A percentile compares a stretch with the other conserved stretches of the same genome.
These are phyloP conservation scores for Callaeas wilsoni DNA, from an alignment of 2,113 vertebrate genomes.

Conservation along the genomic window DNA sequence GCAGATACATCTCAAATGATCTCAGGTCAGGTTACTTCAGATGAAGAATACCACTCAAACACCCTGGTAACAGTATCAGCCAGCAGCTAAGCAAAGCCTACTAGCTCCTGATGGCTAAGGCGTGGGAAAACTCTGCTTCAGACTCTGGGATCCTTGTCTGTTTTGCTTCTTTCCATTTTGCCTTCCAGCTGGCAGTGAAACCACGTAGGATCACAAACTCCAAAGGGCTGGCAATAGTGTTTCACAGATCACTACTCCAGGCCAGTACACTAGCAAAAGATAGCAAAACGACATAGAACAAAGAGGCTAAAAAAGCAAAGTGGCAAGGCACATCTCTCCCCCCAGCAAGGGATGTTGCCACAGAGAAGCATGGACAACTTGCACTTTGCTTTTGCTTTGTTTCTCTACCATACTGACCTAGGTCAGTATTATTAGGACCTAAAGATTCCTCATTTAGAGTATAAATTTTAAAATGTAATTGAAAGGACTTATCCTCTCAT, in stretches of 20 bases:
- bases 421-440: not conserved
- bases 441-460: not conserved
- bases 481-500: not conserved
- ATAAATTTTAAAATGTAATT: not conserved
- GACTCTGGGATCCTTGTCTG: not conserved
- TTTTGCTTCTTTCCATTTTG: constrained; percentile 59
- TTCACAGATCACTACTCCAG: constrained; percentile 2
- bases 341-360: not conserved
- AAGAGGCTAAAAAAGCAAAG: not conserved
- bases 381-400: not conserved
- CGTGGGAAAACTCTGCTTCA: constrained; percentile 32
- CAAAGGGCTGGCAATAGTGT: not conserved
- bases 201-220: constrained; percentile 33
- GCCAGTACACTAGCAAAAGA: not conserved
- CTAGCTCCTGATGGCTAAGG: constrained; percentile 7
- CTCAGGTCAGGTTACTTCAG: not conserved
- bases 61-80: not conserved
- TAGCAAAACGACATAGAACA: not conserved
- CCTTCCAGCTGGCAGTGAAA: constrained; percentile 63
- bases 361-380: not conserved
- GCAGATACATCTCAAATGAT: not conserved
- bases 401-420: not conserved
- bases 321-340: not conserved
- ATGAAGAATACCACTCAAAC: not conserved
- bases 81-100: not conserved